Evolutionary conservation across 1,140 invertebrate genomes (phyloP).

Genomic region (Magallana ariakensis): DNA sequence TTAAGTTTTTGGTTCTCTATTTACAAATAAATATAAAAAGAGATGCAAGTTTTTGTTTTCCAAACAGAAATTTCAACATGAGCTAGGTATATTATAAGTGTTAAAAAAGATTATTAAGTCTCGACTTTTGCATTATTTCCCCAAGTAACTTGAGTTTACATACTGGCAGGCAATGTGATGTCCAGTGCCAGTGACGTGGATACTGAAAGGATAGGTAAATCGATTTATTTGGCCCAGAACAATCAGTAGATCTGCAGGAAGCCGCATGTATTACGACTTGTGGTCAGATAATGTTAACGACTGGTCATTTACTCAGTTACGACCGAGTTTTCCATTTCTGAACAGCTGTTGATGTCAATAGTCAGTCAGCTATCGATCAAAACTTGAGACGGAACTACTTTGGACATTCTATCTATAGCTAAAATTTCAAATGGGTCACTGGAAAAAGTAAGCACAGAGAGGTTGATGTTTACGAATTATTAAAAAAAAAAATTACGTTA

Average conservation of each 20-base stretch:
- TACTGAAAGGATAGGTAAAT: not conserved
- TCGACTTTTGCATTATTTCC: too few relatives aligned
- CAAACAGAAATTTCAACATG: too few relatives aligned
- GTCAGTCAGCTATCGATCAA: conserved; percentile 14
- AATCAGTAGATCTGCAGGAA: conserved; percentile 8
- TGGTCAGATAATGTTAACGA: conserved; percentile 16
- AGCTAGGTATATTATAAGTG: too few relatives aligned
- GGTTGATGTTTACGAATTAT: not conserved
- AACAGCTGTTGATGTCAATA: conserved; percentile 32
- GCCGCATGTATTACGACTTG: not conserved
- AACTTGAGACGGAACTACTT: not conserved
- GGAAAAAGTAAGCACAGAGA: not conserved
- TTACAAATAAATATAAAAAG: too few relatives aligned
- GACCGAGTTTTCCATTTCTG: conserved; percentile 24
- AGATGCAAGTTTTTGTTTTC: too few relatives aligned
- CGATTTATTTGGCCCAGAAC: not conserved
- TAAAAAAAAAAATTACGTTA: not conserved
- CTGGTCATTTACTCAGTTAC: conserved; percentile 18
- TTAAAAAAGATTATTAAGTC: too few relatives aligned
- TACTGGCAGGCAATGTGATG: not conserved
- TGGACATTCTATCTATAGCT: not conserved
- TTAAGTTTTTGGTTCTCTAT: too few relatives aligned
- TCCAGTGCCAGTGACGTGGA: not conserved
- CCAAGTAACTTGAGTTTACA: too few relatives aligned
- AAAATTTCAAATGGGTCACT: not conserved